Evolutionary conservation across 2,888 invertebrate species (phyloP), one percentile per base, ranked within the genome.

Genomic region (Drosophila seclusa): DNA sequence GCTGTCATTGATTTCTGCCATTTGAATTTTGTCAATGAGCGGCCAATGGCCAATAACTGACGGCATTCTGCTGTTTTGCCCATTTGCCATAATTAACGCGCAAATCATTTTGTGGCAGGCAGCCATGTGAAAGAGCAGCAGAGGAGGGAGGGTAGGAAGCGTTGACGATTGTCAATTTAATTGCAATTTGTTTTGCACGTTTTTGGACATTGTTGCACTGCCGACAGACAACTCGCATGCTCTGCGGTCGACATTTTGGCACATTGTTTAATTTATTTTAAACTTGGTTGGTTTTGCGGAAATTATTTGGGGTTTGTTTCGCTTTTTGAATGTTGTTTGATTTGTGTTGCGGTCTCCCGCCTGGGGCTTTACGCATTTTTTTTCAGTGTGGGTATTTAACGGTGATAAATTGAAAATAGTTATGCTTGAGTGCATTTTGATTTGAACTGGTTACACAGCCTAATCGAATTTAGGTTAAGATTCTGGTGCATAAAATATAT

Each of bases 241-340:
- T 61, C 55, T 85, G 85, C 36, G 85, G 86, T 82, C 68, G 21
- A 54, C 61, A 74, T 72, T 78, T 85, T 79, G 75, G 78, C 80
- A 87, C 81, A 83, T 82, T 83, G 84, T 82, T 87, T 82, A 82
- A 83, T 83, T 82, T 78, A 84, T 87, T 87, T 87, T 57, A 78
- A 82, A 68, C 68, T 81, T 76, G 75, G 87, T 83, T 68, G 65
- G 60, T 48, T 79, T 82, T 82, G 79, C 70, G 84, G 73, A 77
- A 75, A 81, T 74, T 69, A 74, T 80, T 73, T 72, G 38, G 38
- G 65, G 48, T 73, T 67, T 72, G 61, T 64, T 68, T 71, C 55
- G 5, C 40, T 31, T 40, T 63, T 76, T 42, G 32, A 69, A 70
- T 36, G 68, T 36, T 67, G 18, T 68, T 68, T 67, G 68, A 42